Evolutionary conservation across 2,113 vertebrate species (phyloP).

Genomic region (Cottus gobio): DNA sequence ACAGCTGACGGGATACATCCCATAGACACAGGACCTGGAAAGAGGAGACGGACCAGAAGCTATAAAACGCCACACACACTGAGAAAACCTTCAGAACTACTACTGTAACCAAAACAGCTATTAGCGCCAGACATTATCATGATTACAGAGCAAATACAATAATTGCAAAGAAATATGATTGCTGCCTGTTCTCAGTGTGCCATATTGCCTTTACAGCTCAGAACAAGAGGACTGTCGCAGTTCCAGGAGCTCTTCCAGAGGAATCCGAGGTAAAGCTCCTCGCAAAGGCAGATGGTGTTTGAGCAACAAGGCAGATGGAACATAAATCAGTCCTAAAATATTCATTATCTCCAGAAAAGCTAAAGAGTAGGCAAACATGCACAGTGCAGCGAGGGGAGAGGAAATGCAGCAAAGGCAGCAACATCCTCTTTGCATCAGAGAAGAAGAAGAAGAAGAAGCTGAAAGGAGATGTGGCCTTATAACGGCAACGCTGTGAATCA

Average conservation of each 20-base stretch:
- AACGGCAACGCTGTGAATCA: slow-evolving; percentile 16
- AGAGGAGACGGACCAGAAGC: neutral
- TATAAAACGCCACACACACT: neutral
- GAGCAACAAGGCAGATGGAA: slow-evolving; percentile 74
- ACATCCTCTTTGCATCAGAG: slow-evolving; percentile 47
- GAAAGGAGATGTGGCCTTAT: slow-evolving; percentile 26
- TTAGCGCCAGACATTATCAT: neutral
- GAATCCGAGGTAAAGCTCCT: slow-evolving; percentile 62
- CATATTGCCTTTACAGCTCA: slow-evolving; percentile 28
- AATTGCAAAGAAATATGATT: neutral
- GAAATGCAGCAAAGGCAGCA: slow-evolving; percentile 41
- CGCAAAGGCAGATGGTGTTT: slow-evolving; percentile 74
- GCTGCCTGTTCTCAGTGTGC: slow-evolving; percentile 14
- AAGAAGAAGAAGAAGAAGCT: slow-evolving; percentile 12
- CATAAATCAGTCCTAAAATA: slow-evolving; percentile 76
- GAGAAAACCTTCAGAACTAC: neutral
- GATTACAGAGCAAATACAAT: slow-evolving; percentile 13
- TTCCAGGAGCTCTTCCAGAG: slow-evolving; percentile 47
- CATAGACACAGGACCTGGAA: slow-evolving; percentile 70
- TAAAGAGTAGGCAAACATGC: slow-evolving; percentile 62
- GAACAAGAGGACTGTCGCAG: slow-evolving; percentile 35
- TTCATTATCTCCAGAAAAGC: slow-evolving; percentile 67
- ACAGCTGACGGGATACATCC: slow-evolving; percentile 70
- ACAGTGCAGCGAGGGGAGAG: slow-evolving; percentile 30
- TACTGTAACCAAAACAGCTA: neutral